Conservation (phyloP, 2,113 vertebrate species). For the Alces alces region DNA sequence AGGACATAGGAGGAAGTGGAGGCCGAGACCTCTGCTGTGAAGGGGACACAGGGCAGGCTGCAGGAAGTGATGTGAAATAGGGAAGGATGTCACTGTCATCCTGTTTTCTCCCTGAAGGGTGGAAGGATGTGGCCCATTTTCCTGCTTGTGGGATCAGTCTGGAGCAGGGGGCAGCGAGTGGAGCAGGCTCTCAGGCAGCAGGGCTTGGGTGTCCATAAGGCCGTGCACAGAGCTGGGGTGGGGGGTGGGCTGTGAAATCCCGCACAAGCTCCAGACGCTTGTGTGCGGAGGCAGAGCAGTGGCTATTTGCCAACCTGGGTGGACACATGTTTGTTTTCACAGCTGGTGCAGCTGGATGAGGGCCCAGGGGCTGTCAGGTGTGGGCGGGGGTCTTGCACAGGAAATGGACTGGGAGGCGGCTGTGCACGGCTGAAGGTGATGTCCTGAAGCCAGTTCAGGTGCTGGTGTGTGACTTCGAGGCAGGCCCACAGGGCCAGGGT, state of each 20-base stretch:
- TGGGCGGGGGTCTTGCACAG: neutral
- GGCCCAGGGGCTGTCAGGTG: neutral
- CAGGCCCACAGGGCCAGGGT: no score
- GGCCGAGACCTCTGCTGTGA: neutral
- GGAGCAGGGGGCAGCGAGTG: neutral
- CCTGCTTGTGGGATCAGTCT: neutral
- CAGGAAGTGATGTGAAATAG: neutral
- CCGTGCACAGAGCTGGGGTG: fast-evolving
- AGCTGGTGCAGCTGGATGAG: neutral
- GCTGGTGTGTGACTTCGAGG: neutral
- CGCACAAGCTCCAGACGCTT: neutral
- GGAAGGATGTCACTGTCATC: no score
- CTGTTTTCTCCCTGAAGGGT: neutral
- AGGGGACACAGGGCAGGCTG: neutral
- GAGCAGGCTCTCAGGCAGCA: neutral
- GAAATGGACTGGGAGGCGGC: neutral
- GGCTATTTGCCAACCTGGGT: neutral
- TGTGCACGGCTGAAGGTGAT: neutral
- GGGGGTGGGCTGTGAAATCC: no score
- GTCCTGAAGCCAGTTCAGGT: neutral
- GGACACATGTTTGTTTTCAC: neutral
- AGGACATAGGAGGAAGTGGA: neutral
- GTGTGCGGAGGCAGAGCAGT: neutral
- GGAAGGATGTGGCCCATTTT: neutral
- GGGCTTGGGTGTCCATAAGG: neutral